Evolutionary conservation across 2,797 vertebrate species (phyloP), one percentile per base, ranked within the genome.

Genomic region (Aeoliscus strigatus): DNA sequence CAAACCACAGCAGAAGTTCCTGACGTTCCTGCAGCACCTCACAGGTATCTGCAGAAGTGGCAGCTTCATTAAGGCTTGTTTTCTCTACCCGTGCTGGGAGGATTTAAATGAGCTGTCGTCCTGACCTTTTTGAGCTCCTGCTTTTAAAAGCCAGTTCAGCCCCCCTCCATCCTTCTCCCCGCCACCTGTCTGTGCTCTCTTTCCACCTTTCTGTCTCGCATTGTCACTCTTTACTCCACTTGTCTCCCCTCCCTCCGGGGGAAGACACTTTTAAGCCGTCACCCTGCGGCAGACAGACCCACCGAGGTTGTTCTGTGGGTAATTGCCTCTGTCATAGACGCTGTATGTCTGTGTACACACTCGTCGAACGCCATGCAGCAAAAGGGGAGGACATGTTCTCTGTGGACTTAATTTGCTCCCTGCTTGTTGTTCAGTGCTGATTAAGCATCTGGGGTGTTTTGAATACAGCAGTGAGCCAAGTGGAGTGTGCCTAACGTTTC

Each of bases 51-150:
- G 58, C 77, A 50, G 64, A 70, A 60, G 52, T 70, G 68, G 57
- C 73, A 72, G 75, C 77, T 87, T 86, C 81, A 83, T 88, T 88
- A 88, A 77, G 64, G 67, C 76, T 75, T 73, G 55, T 72, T 69
- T 78, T 23, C 7, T 57, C 50, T 60, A 38, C 59, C 51, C 73
- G 80, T 18, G 11, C 77, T 58, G 66, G 74, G 77, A 82, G 78
- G 84, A 86, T 89, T 88, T 89, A 89, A 89, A 89, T 89, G 85
- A 89, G 86, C 82, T 85, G 83, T 86, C 78, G 74, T 75, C 77
- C 78, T 89, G 86, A 90, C 86, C 86, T 89, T 90, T 90, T 79
- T 81, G 75, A 80, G 81, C 76, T 79, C 58, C 66, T 72, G 69
- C 66, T 77, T 78, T 83, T 81, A 73, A 75, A 75, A 82, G 67